phyloP scores from a whole-genome alignment of 1,140 invertebrate species.

The Marisa cornuarietis region DNA sequence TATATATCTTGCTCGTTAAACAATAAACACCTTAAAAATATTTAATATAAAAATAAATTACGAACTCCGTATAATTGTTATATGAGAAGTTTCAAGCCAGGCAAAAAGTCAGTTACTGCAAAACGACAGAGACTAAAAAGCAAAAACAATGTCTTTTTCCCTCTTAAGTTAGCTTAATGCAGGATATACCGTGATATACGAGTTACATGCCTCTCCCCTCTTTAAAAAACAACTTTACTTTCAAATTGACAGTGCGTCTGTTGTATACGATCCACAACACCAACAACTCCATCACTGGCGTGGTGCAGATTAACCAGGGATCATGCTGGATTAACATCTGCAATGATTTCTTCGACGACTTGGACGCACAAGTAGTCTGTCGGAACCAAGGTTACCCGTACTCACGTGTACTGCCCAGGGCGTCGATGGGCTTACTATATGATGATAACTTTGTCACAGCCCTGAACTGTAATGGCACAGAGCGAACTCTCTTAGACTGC shows the following conservation, averaged over 20 bases:
- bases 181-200: too few relatives aligned
- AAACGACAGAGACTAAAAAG: too few relatives aligned
- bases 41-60: too few relatives aligned
- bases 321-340: slow-evolving; percentile 76
- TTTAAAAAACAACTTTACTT: background rate
- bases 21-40: too few relatives aligned
- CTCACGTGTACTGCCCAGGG: slow-evolving; percentile 5
- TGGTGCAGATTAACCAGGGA: slow-evolving; percentile 15
- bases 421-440: slow-evolving; percentile 64
- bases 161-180: too few relatives aligned
- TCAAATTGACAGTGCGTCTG: slow-evolving; percentile 13
- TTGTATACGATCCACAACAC: background rate
- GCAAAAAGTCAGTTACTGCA: too few relatives aligned
- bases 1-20: too few relatives aligned
- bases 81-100: too few relatives aligned
- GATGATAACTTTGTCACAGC: slow-evolving; percentile 25
- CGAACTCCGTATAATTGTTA: too few relatives aligned
- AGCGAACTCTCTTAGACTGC: slow-evolving; percentile 43
- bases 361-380: slow-evolving; percentile 76
- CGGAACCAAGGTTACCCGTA: slow-evolving; percentile 71
- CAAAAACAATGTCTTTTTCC: too few relatives aligned
- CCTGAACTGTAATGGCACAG: slow-evolving; percentile 44
- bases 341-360: slow-evolving; percentile 77
- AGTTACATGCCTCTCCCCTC: too few relatives aligned
- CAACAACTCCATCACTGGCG: slow-evolving; percentile 14